phyloP scores from a whole-genome alignment of 2,113 vertebrate species.

The Ammodytes marinus region DNA sequence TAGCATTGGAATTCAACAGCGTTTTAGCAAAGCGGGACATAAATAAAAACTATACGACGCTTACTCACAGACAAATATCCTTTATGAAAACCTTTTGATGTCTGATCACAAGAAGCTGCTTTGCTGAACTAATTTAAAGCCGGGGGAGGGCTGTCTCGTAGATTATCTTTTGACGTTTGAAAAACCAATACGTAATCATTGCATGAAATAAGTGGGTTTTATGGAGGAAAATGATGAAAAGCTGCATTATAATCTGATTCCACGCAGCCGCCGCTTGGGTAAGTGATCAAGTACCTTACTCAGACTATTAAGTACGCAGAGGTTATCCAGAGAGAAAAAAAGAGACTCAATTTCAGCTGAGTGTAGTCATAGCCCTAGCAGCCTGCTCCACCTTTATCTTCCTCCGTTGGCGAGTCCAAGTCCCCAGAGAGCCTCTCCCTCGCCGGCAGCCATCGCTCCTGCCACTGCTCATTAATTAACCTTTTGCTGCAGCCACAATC shows the following conservation, averaged over 20 bases:
- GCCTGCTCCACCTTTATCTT: slow-evolving; percentile 66
- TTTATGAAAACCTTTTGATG: slow-evolving; percentile 66
- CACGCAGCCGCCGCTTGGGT: slow-evolving; percentile 2
- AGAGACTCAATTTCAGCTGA: slow-evolving; percentile 71
- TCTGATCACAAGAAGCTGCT: slow-evolving; percentile 63
- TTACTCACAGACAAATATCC: slow-evolving; percentile 34
- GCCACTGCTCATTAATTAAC: slow-evolving; percentile 81
- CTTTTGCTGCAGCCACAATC: slow-evolving; percentile 72
- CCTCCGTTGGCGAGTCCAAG: slow-evolving; percentile 43
- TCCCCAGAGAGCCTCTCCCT: slow-evolving; percentile 66
- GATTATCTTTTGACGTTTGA: slow-evolving; percentile 62
- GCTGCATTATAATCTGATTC: slow-evolving; percentile 56
- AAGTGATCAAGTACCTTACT: slow-evolving; percentile 59
- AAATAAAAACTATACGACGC: slow-evolving; percentile 47
- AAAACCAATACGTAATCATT: slow-evolving; percentile 55
- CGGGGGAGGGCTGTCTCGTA: slow-evolving; percentile 21
- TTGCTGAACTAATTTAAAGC: slow-evolving; percentile 62
- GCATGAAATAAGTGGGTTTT: slow-evolving; percentile 53
- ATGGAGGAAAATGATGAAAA: slow-evolving; percentile 45
- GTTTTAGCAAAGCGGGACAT: slow-evolving; percentile 14
- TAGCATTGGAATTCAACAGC: slow-evolving; percentile 41
- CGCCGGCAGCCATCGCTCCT: slow-evolving; percentile 66
- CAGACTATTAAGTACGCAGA: slow-evolving; percentile 58
- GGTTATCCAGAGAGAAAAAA: slow-evolving; percentile 66
- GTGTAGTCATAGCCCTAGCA: slow-evolving; percentile 57